A percentile compares a stretch with the other conserved stretches of the same genome.
Evolutionary conservation across 2,113 vertebrate genomes (phyloP).

Genomic region (Tringa solitaria): DNA sequence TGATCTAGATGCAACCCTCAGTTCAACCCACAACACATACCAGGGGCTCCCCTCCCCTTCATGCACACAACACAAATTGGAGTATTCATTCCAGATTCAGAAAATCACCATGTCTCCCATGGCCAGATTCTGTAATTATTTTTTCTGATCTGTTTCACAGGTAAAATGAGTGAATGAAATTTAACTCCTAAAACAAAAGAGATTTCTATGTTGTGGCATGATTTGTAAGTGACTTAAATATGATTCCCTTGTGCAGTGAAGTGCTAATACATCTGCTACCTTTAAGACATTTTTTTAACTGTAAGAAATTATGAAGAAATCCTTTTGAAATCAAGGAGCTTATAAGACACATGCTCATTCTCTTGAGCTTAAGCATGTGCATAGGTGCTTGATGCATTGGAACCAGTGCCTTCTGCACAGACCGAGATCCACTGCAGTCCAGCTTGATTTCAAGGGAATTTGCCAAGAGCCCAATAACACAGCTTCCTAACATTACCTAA

Average conservation of each 20-base stretch:
- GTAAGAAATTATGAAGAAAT: neutral
- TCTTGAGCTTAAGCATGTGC: neutral
- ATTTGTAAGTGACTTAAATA: neutral
- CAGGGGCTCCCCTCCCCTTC: neutral
- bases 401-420: neutral
- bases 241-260: neutral
- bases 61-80: neutral
- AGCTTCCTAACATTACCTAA: neutral
- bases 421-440: neutral
- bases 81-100: neutral
- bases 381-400: neutral
- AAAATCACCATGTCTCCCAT: neutral
- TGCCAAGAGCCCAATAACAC: neutral
- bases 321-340: neutral
- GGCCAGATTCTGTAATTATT: neutral
- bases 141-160: neutral
- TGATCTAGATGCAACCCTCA: neutral
- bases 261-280: neutral
- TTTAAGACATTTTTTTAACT: neutral
- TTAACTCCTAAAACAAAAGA: neutral
- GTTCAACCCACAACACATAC: accelerated
- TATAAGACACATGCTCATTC: neutral
- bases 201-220: neutral
- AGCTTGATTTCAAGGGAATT: neutral
- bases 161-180: neutral